phyloP scores from a whole-genome alignment of 2,797 vertebrate species.

The Mycteria americana region DNA sequence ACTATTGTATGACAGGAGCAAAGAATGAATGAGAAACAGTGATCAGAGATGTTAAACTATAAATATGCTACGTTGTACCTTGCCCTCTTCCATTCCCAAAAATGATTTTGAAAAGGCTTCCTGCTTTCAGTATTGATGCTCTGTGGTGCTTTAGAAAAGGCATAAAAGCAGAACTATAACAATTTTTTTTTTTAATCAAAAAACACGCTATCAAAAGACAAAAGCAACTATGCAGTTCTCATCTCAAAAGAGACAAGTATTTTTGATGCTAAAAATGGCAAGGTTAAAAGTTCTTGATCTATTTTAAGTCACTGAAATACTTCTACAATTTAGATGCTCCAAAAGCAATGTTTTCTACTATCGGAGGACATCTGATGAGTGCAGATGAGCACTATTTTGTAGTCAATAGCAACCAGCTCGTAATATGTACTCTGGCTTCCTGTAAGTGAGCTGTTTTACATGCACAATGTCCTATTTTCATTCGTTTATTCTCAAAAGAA shows the following conservation, averaged over 20 bases:
- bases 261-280: neutral
- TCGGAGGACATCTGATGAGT: neutral
- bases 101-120: neutral
- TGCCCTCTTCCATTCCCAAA: neutral
- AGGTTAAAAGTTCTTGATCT: neutral
- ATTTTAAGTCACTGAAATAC: slow-evolving; percentile 2
- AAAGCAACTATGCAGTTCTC: neutral
- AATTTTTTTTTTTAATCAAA: neutral
- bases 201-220: neutral
- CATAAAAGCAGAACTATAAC: neutral
- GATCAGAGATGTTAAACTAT: neutral
- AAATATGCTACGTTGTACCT: neutral
- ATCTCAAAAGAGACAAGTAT: neutral
- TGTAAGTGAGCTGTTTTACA: neutral
- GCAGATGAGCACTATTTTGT: slow-evolving; percentile 35
- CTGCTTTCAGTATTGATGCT: neutral
- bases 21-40: neutral
- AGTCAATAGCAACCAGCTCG: slow-evolving; percentile 46
- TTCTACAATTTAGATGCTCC: neutral
- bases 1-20: neutral
- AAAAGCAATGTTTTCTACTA: neutral
- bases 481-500: neutral
- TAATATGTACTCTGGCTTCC: neutral
- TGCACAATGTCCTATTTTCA: neutral
- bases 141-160: neutral